Conservation (phyloP, 2,888 invertebrate species). For the Molorchus minor region DNA sequence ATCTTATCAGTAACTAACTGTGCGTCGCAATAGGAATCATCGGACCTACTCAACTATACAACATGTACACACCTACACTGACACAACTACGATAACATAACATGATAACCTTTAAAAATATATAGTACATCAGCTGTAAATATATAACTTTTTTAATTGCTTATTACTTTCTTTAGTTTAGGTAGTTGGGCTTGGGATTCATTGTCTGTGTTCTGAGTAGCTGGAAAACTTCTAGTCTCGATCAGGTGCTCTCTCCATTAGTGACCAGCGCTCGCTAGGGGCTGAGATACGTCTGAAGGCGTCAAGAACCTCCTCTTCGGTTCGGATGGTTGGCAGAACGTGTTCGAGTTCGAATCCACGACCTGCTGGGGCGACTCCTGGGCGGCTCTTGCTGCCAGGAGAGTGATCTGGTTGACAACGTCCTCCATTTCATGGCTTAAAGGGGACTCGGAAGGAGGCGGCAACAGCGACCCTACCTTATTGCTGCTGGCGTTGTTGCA, state of each 20-base stretch:
- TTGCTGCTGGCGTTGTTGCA: slow-evolving; percentile 27
- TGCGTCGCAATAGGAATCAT: slow-evolving; percentile 65
- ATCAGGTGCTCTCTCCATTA: slow-evolving; percentile 57
- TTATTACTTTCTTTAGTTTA: slow-evolving; percentile 47
- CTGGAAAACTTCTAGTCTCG: slow-evolving; percentile 1
- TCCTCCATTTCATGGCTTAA: slow-evolving; percentile 84
- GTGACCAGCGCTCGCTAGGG: slow-evolving; percentile 66
- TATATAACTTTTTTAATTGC: slow-evolving; percentile 52
- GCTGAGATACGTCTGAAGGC: slow-evolving; percentile 65
- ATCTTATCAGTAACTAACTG: slow-evolving; percentile 60
- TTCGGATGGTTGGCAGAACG: slow-evolving; percentile 67
- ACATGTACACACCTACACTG: slow-evolving; percentile 61
- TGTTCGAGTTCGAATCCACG: slow-evolving; percentile 68
- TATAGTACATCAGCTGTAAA: slow-evolving; percentile 60
- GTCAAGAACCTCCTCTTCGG: slow-evolving; percentile 68
- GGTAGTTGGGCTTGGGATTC: slow-evolving; percentile 40
- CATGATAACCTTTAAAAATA: slow-evolving; percentile 61
- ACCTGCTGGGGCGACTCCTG: slow-evolving; percentile 65
- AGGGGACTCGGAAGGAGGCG: slow-evolving; percentile 67
- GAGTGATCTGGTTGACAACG: slow-evolving; percentile 83
- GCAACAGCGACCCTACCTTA: slow-evolving; percentile 46
- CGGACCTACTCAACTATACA: slow-evolving; percentile 62
- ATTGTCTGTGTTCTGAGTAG: slow-evolving; percentile 41
- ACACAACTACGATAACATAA: slow-evolving; percentile 59
- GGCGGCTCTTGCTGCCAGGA: slow-evolving; percentile 79